phyloP scores from a whole-genome alignment of 2,888 invertebrate genomes.

The Drosophila helvetica region DNA sequence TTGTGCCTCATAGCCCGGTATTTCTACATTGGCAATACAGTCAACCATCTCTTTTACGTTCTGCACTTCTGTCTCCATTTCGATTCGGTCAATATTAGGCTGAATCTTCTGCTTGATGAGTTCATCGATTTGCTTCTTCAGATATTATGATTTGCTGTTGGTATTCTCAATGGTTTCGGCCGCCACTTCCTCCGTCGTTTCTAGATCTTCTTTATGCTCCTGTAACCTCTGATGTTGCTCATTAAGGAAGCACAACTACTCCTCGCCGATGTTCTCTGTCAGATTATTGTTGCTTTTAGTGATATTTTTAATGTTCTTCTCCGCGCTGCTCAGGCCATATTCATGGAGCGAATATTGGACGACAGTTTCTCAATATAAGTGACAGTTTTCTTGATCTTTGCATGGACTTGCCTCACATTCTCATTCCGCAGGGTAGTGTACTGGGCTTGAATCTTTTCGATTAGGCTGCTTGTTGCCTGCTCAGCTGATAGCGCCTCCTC shows the following conservation, averaged over 20 bases:
- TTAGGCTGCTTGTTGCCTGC: slow-evolving; percentile 86
- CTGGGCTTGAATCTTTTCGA: slow-evolving; percentile 87
- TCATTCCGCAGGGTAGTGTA: slow-evolving; percentile 89
- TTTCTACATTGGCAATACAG: slow-evolving; percentile 85
- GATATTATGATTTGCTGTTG: slow-evolving; percentile 85
- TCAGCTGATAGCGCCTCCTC: slow-evolving; percentile 87
- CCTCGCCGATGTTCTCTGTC: slow-evolving; percentile 89
- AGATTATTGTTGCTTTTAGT: slow-evolving; percentile 90
- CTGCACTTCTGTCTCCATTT: slow-evolving; percentile 89
- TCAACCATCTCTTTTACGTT: slow-evolving; percentile 86
- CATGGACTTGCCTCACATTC: slow-evolving; percentile 89
- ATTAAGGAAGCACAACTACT: slow-evolving; percentile 86
- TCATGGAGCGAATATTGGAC: slow-evolving; percentile 88
- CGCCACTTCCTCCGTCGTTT: slow-evolving; percentile 86
- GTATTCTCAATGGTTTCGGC: slow-evolving; percentile 86
- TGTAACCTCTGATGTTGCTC: slow-evolving; percentile 86
- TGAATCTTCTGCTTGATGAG: slow-evolving; percentile 88
- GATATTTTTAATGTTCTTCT: slow-evolving; percentile 90
- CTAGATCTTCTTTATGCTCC: slow-evolving; percentile 84
- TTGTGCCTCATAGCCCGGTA: slow-evolving; percentile 86
- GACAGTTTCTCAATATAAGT: slow-evolving; percentile 90
- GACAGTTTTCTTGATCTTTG: slow-evolving; percentile 87
- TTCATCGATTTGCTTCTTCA: slow-evolving; percentile 87
- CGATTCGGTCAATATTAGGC: slow-evolving; percentile 88
- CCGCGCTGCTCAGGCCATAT: slow-evolving; percentile 88